These are phyloP conservation scores for Agrochola macilenta DNA, from an alignment of 2,888 invertebrate species.

Conservation along the genomic window DNA sequence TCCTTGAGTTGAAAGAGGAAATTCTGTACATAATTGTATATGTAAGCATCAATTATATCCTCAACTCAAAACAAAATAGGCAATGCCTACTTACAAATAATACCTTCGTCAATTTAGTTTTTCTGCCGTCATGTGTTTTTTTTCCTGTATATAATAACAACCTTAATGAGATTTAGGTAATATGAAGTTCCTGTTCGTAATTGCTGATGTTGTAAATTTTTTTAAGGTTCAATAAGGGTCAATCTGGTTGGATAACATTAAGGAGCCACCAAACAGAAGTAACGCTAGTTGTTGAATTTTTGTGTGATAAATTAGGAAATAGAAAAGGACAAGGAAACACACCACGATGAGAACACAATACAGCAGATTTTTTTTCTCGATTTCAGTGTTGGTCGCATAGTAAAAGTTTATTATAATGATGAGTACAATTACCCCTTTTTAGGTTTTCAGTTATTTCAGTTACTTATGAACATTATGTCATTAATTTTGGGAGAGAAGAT, in stretches of 20 bases:
- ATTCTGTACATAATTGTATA: neutral
- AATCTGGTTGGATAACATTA: conserved; percentile 25
- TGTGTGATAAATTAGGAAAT: neutral
- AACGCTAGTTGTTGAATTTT: neutral
- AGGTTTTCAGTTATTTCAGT: neutral
- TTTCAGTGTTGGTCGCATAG: neutral
- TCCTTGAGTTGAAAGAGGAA: conserved; percentile 1
- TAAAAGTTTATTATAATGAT: neutral
- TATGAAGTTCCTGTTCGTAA: conserved; percentile 31
- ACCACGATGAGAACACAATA: neutral
- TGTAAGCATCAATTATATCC: neutral
- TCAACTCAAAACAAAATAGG: conserved; percentile 9
- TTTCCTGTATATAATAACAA: conserved; percentile 25
- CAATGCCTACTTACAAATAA: conserved; percentile 1
- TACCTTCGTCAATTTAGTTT: conserved; percentile 10
- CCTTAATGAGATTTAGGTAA: conserved; percentile 26
- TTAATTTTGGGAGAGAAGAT: neutral
- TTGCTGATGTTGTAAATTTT: neutral
- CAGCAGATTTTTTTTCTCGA: neutral
- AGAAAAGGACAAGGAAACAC: neutral
- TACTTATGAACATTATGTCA: neutral
- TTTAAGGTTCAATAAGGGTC: conserved; percentile 20
- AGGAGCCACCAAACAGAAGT: conserved; percentile 5
- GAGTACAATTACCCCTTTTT: neutral
- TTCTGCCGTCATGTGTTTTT: conserved; percentile 1